phyloP scores from a whole-genome alignment of 2,113 vertebrate genomes.

The Pipra filicauda region DNA sequence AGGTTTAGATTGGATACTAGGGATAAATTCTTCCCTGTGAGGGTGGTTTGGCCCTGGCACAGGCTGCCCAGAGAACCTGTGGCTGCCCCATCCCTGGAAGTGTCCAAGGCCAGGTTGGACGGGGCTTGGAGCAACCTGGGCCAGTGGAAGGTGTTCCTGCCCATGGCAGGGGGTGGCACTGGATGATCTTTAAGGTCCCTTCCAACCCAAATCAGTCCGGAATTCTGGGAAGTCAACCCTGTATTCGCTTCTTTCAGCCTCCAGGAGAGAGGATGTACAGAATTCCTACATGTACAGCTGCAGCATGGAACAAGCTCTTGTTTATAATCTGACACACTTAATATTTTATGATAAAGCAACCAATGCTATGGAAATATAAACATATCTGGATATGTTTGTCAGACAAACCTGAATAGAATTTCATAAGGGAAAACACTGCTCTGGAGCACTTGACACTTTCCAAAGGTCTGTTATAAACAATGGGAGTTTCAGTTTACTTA shows the following conservation, averaged over 20 bases:
- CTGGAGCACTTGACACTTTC: conserved; percentile 57
- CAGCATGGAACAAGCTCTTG: not conserved
- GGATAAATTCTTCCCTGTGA: not conserved
- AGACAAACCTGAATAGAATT: conserved; percentile 61
- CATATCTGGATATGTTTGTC: conserved; percentile 42
- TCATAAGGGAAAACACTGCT: conserved; percentile 50
- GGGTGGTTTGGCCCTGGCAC: not conserved
- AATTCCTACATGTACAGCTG: conserved; percentile 20
- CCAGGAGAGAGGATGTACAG: not conserved
- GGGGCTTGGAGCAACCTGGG: not conserved
- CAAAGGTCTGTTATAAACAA: conserved; percentile 57
- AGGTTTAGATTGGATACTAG: not conserved
- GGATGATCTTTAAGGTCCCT: not conserved
- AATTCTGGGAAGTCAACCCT: not conserved
- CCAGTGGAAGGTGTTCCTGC: not conserved
- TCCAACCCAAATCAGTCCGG: not conserved
- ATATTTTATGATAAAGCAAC: conserved; percentile 65
- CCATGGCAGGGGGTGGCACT: not conserved
- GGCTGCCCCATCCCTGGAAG: not conserved
- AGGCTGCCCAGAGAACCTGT: not conserved
- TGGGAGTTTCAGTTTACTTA: conserved; percentile 61
- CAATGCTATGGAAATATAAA: conserved; percentile 49
- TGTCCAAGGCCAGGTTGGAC: not conserved
- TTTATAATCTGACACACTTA: conserved; percentile 43
- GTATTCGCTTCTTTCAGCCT: not conserved